Evolutionary conservation across 2,797 vertebrate genomes (phyloP).

Genomic region (Hybognathus amarus): DNA sequence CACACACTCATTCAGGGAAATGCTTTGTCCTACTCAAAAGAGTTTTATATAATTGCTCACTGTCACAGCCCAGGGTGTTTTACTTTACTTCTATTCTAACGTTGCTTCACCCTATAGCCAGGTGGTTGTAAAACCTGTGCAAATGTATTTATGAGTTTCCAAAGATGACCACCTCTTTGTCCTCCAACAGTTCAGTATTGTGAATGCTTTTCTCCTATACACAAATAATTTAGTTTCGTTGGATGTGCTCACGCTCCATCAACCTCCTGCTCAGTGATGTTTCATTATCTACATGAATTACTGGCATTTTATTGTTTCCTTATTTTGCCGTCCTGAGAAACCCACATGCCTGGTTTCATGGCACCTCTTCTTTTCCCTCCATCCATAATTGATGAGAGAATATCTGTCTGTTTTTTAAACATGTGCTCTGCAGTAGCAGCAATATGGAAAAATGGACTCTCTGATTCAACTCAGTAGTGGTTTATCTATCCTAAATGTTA

Average conservation of each 20-base stretch:
- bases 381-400: slow-evolving; percentile 49
- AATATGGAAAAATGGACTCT: neutral
- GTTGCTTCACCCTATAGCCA: too few species aligned
- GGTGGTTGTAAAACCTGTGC: too few species aligned
- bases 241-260: neutral
- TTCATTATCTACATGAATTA: slow-evolving; percentile 17
- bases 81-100: too few species aligned
- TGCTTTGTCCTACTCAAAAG: neutral
- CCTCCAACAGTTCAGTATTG: neutral
- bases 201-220: neutral
- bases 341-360: slow-evolving; percentile 1
- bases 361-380: slow-evolving; percentile 19
- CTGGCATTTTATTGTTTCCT: neutral
- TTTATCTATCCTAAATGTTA: slow-evolving; percentile 3
- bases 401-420: slow-evolving; percentile 15
- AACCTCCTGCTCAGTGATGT: neutral
- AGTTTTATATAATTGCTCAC: neutral
- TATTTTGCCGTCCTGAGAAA: neutral
- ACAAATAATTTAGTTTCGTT: neutral
- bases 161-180: neutral
- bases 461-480: neutral
- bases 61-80: neutral
- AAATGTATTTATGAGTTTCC: too few species aligned
- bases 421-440: slow-evolving; percentile 9
- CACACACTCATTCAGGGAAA: neutral